Base-by-base conservation (phyloP, 2,797 vertebrate species). In the Antrozous pallidus region DNA sequence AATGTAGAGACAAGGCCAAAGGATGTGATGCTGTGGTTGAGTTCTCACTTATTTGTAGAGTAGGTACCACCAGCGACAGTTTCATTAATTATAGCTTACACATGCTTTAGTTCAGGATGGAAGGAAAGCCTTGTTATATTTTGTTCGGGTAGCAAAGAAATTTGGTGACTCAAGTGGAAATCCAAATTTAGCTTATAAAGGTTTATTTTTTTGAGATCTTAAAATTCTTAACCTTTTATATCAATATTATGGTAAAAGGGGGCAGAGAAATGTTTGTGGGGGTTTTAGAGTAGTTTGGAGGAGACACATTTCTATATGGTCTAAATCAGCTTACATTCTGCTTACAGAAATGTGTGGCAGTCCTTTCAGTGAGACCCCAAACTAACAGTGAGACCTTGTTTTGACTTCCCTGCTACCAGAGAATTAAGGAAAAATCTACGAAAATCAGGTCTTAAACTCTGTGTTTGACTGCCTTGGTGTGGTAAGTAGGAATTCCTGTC, bases 131-230 rank as follows among this genome's bases (percentile, higher is more conserved):
- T 88, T 87, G 63, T 47, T 79, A 16, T 88, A 79, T 93, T 90
- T 93, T 88, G 63, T 78, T 95, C 90, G 73, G 38, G 47, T 75
- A 88, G 69, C 67, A 81, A 93, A 82, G 40, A 47, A 94, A 77
- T 84, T 89, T 75, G 36, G 70, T 92, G 70, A 82, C 95, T 92
- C 40, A 90, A 93, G n/a, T 84, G 8, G 49, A 45, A 91, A 93
- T 33, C 49, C 91, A 78, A 81, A 88, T 92, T 79, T 82, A 36
- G 22, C 86, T 83, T 92, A 63, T 73, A 92, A 83, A 73, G 56
- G 70, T 85, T 42, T 90, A 14, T 82, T 94, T 78, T 82, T 79
- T 79, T 81, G 26, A 83, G n/a, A 83, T 77, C 92, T 91, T n/a
- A 87, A 83, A 47, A 63, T 51, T 93, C 17, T 74, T 85, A 24